Evolutionary conservation across 2,888 invertebrate species (phyloP).

Genomic region (Isotomurus palustris): DNA sequence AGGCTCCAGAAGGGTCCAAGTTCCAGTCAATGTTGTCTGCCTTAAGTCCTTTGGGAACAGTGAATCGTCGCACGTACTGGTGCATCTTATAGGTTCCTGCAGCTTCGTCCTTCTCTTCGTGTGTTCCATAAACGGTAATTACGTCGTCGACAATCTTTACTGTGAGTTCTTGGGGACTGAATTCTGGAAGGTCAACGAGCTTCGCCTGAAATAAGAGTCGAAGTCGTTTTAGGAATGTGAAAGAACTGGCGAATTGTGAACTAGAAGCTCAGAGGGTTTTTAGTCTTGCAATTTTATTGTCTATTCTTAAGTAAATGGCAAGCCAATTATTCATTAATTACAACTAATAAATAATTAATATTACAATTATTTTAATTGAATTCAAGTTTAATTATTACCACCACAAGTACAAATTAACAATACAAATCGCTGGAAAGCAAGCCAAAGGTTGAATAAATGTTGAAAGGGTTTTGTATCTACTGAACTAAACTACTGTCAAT

Average conservation of each 20-base stretch:
- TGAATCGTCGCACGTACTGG: conserved; percentile 28
- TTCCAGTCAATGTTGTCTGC: conserved; percentile 30
- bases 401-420: background rate
- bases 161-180: conserved; percentile 29
- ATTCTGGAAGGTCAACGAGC: conserved; percentile 28
- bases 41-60: conserved; percentile 26
- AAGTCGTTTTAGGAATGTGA: background rate
- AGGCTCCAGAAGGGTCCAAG: conserved; percentile 23
- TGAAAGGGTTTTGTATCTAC: background rate
- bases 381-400: background rate
- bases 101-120: conserved; percentile 17
- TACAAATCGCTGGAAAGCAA: background rate
- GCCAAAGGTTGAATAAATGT: background rate
- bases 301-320: too few species aligned
- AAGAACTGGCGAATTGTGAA: background rate
- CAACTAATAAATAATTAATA: too few species aligned
- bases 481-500: too few species aligned
- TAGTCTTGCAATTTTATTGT: too few species aligned
- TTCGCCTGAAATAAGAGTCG: conserved; percentile 12
- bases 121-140: conserved; percentile 30
- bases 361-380: too few species aligned
- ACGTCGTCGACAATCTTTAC: conserved; percentile 31
- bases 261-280: too few species aligned
- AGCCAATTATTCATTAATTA: too few species aligned
- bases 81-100: conserved; percentile 23